A percentile compares a stretch with the other conserved stretches of the same genome.
Conservation (phyloP, 1,140 invertebrate genomes). For the Trichonephila clavata region DNA sequence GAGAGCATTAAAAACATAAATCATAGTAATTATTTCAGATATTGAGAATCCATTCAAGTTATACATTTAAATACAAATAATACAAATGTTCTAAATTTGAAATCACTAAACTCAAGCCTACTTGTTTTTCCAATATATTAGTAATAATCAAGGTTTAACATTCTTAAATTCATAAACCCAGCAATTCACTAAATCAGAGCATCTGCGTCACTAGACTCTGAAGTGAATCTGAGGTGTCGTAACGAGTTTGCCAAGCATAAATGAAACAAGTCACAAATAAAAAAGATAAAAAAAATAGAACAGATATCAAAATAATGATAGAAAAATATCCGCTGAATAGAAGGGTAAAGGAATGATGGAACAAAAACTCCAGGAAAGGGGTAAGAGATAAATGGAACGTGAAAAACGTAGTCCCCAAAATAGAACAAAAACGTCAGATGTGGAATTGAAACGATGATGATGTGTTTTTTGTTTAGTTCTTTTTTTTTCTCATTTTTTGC, state of each 20-base stretch:
- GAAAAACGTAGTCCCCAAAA: constrained; percentile 39
- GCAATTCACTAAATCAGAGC: no score
- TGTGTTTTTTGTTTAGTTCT: constrained; percentile 5
- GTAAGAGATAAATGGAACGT: constrained; percentile 19
- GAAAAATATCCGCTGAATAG: not conserved
- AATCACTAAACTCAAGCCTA: no score
- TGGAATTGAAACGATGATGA: constrained; percentile 6
- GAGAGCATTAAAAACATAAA: no score
- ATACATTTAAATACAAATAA: no score
- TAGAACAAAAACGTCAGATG: constrained; percentile 47
- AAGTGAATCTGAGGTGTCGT: not conserved
- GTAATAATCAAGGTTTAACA: no score
- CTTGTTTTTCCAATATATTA: no score
- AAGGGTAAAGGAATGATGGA: not conserved
- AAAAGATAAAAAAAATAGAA: not conserved
- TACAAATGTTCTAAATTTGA: no score
- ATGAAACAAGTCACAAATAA: not conserved
- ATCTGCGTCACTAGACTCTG: no score
- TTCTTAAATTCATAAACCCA: no score
- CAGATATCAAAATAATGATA: constrained; percentile 32
- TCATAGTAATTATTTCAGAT: no score
- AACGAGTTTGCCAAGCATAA: not conserved
- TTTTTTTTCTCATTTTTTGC: not conserved
- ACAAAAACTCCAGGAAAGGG: not conserved
- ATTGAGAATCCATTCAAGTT: no score